Base-by-base conservation (phyloP, 2,888 invertebrate genomes). In the Gasteruption jaculator region DNA sequence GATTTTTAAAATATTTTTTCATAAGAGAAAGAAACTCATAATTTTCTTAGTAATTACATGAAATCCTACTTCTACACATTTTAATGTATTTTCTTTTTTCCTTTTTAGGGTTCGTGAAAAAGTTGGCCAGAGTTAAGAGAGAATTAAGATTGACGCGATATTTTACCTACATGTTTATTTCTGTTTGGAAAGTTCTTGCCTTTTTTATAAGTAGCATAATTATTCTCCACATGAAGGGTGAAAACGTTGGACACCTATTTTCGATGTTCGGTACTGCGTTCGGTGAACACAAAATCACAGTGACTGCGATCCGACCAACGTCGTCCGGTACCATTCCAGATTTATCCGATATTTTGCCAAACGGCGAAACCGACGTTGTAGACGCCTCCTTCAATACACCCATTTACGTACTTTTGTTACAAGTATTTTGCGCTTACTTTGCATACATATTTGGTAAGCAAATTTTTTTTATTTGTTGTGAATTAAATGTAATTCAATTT, bases 91-190 rank as follows among this genome's bases (percentile, higher is more conserved):
- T n/a, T n/a, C n/a, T n/a, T n/a, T 41, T 14, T 15, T 15, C 8
- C 14, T 29, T 18, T 46, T 32, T 69, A 81, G 82, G 81, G 32
- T 73, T 86, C 47, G 80, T 91, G 33, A 84, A 85, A 63, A 78
- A 78, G 29, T 74, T 90, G 57, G 88, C 85, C 7, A 79, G 83
- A 63, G 76, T 91, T 33, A 90, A 90, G 64, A 86, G 86, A 38
- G 83, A 89, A 38, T 74, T 95, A 49, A 82, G 81, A 47, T 74
- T 80, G 39, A 86, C 88, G 1, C 80, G 94, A 35, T 93, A 94
- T 62, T 94, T 91, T 71, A 86, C 84, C 3, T 92, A 93, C 71
- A 82, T 92, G 58, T 88, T 92, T 62, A 79, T 95, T 38, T 90
- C 94, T 0, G 71, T 90, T 1, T 95, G 94, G 94, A 96, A 96